Percentiles rank a stretch among this genome's conserved stretches.
Conservation (phyloP, 1,140 invertebrate genomes). For the Myzus persicae region DNA sequence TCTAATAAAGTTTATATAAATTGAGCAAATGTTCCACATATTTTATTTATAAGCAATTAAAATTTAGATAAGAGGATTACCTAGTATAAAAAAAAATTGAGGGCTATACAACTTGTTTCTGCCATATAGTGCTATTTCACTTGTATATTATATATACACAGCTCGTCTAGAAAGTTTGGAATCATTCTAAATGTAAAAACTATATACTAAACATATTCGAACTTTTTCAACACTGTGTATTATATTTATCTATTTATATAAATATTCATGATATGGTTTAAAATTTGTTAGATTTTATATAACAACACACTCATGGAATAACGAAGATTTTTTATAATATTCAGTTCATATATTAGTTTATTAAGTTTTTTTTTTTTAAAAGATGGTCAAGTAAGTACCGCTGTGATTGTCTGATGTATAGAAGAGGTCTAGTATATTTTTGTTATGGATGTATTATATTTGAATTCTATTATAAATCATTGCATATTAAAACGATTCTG, state of each 20-base stretch:
- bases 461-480: too few species aligned
- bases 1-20: not conserved
- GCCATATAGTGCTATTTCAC: not conserved
- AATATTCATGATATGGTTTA: not conserved
- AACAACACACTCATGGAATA: not conserved
- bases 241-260: not conserved
- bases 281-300: not conserved
- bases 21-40: not conserved
- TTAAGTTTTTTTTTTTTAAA: too few species aligned
- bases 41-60: not conserved
- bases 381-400: too few species aligned
- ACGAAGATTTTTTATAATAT: not conserved
- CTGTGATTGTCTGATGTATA: too few species aligned
- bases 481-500: too few species aligned
- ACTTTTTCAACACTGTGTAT: not conserved
- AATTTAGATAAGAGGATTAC: not conserved
- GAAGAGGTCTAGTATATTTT: too few species aligned
- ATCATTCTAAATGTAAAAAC: not conserved
- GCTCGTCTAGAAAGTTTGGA: not conserved
- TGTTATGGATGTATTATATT: too few species aligned
- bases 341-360: not conserved
- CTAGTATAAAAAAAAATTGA: not conserved
- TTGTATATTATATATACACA: not conserved
- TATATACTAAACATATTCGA: not conserved
- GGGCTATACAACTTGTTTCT: not conserved